Conservation (phyloP, 1,140 invertebrate species). For the Chelonus insularis region DNA sequence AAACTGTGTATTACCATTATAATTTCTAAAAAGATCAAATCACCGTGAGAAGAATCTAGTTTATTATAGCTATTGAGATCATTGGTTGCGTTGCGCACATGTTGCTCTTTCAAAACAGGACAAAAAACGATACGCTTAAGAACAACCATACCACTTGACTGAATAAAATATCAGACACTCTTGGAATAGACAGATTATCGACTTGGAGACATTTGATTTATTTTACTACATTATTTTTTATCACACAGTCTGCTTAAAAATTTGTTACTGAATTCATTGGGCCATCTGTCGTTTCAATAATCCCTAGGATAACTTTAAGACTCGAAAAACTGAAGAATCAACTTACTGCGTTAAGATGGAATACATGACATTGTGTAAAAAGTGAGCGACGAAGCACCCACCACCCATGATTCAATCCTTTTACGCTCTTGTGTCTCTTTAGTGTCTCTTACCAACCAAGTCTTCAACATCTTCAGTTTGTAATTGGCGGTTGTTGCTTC, state of each 20-base stretch:
- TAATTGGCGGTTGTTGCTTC: slow-evolving; percentile 19
- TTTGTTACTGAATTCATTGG: slow-evolving; percentile 5
- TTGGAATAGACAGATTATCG: background rate
- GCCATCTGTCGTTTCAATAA: slow-evolving; percentile 11
- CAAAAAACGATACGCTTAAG: background rate
- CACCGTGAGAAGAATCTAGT: slow-evolving; percentile 7
- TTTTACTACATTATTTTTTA: slow-evolving; percentile 14
- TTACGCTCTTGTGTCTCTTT: slow-evolving; percentile 11
- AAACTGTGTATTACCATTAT: background rate
- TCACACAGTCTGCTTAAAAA: background rate
- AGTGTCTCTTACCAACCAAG: too few species aligned
- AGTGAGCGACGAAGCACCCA: slow-evolving; percentile 4
- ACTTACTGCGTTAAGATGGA: slow-evolving; percentile 3
- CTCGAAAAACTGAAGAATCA: background rate
- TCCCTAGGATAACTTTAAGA: background rate
- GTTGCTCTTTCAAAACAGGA: background rate
- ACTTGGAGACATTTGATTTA: background rate
- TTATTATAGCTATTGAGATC: too few species aligned
- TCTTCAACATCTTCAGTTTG: slow-evolving; percentile 13
- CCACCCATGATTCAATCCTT: slow-evolving; percentile 10
- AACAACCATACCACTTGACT: background rate
- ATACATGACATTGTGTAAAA: background rate
- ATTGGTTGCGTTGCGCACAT: slow-evolving; percentile 9
- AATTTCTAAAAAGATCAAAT: background rate
- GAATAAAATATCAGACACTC: background rate